Percentiles rank a stretch among this genome's conserved stretches.
phyloP scores from a whole-genome alignment of 2,113 vertebrate genomes.

The Ptychochromis oligacanthus region DNA sequence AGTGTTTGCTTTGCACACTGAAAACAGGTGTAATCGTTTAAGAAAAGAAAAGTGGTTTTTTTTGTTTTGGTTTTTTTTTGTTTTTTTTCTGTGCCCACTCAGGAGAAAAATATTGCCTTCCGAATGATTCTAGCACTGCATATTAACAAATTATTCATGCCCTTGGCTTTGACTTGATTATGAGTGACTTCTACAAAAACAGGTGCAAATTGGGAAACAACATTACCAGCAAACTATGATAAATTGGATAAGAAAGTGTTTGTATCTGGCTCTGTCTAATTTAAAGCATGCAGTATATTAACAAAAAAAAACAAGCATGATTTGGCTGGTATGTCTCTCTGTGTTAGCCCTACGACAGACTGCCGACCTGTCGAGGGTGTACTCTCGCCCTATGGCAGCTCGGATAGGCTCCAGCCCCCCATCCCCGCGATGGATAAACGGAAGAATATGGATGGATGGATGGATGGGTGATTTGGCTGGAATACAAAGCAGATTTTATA shows the following conservation, averaged over 20 bases:
- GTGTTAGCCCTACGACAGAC: too few relatives aligned
- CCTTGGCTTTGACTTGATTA: conserved; percentile 44
- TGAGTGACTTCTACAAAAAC: conserved; percentile 30
- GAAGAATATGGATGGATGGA: too few relatives aligned
- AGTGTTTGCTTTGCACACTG: not conserved
- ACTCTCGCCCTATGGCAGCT: too few relatives aligned
- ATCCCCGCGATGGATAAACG: too few relatives aligned
- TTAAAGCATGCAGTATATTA: conserved; percentile 1
- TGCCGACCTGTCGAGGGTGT: too few relatives aligned
- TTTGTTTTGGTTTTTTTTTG: too few relatives aligned
- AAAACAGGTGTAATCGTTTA: conserved; percentile 23
- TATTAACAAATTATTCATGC: conserved; percentile 34
- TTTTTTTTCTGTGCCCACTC: not conserved
- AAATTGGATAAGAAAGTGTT: conserved; percentile 14
- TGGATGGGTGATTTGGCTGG: not conserved
- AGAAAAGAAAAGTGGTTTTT: not conserved
- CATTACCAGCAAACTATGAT: conserved; percentile 23
- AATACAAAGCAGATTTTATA: not conserved
- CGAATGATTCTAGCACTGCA: conserved; percentile 4
- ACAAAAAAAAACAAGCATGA: not conserved
- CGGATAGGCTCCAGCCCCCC: too few relatives aligned
- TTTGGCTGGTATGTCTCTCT: too few relatives aligned
- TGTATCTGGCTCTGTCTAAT: not conserved
- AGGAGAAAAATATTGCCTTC: conserved; percentile 12
- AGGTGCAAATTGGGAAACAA: conserved; percentile 45